A percentile compares a stretch with the other conserved stretches of the same genome.
Conservation (phyloP, 1,140 invertebrate genomes). For the Drosophila sturtevanti region DNA sequence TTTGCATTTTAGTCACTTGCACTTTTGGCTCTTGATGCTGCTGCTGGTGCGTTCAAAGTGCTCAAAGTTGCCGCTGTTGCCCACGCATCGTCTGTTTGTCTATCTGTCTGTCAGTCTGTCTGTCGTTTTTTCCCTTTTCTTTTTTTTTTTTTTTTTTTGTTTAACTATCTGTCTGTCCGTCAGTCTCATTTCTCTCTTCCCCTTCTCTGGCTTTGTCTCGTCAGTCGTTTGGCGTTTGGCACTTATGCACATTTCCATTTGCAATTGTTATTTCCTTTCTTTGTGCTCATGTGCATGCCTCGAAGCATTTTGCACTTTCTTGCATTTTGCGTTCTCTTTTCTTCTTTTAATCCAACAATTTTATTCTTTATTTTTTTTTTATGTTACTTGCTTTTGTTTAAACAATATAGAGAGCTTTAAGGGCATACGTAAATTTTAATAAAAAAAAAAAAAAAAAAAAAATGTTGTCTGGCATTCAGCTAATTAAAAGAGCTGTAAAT, state of each 20-base stretch:
- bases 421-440: slow-evolving; percentile 77
- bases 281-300: slow-evolving; percentile 57
- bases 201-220: slow-evolving; percentile 36
- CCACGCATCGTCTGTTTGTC: slow-evolving; percentile 10
- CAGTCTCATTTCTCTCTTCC: slow-evolving; percentile 27
- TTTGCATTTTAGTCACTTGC: slow-evolving; percentile 80
- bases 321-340: slow-evolving; percentile 1
- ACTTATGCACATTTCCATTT: slow-evolving; percentile 80
- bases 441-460: slow-evolving; percentile 40
- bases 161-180: slow-evolving; percentile 28
- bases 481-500: slow-evolving; percentile 81
- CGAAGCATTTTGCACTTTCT: slow-evolving; percentile 52
- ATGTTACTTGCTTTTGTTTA: slow-evolving; percentile 29
- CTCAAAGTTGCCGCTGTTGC: slow-evolving; percentile 45
- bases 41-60: slow-evolving; percentile 50
- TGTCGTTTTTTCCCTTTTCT: not conserved
- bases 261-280: slow-evolving; percentile 76
- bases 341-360: not conserved
- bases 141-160: too few species aligned
- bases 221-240: slow-evolving; percentile 44
- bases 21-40: slow-evolving; percentile 63
- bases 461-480: slow-evolving; percentile 59
- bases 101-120: not conserved
- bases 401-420: slow-evolving; percentile 70
- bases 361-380: not conserved